Evolutionary conservation across 2,113 vertebrate genomes (phyloP).

Genomic region (Ochotona curzoniae): DNA sequence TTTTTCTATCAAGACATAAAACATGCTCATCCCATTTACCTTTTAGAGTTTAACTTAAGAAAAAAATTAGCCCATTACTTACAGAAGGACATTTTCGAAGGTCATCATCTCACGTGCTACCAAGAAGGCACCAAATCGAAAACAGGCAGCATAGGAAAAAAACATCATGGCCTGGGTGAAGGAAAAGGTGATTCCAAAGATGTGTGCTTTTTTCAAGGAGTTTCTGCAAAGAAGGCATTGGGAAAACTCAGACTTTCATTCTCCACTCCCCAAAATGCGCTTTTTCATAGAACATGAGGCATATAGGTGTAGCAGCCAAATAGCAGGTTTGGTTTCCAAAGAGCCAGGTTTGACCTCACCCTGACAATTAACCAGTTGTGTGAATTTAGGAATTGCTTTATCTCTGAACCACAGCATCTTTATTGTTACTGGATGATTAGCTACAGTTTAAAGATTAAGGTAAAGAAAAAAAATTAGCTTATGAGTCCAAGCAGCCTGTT

Average conservation of each 20-base stretch:
- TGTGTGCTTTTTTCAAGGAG: conserved; percentile 93
- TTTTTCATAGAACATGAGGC: background rate
- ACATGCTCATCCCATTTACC: background rate
- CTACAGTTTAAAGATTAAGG: background rate
- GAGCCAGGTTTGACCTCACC: background rate
- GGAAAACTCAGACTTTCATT: background rate
- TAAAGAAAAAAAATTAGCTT: background rate
- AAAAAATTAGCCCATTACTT: conserved; percentile 83
- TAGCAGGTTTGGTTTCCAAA: conserved; percentile 2
- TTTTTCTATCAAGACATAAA: background rate
- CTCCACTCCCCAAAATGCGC: background rate
- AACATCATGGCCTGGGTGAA: conserved; percentile 96
- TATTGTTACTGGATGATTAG: background rate
- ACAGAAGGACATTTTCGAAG: conserved; percentile 91
- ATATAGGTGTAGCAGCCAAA: background rate
- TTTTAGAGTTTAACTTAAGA: background rate
- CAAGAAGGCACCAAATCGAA: conserved; percentile 96
- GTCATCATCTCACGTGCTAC: conserved; percentile 84
- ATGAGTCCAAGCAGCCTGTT: background rate
- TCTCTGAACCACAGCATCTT: background rate
- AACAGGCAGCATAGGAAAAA: conserved; percentile 95
- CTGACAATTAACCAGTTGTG: background rate
- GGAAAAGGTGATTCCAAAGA: conserved; percentile 92
- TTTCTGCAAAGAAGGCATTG: conserved; percentile 88
- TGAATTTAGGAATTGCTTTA: background rate